Conservation (phyloP, 2,888 invertebrate genomes). For the Ectobius pallidus region DNA sequence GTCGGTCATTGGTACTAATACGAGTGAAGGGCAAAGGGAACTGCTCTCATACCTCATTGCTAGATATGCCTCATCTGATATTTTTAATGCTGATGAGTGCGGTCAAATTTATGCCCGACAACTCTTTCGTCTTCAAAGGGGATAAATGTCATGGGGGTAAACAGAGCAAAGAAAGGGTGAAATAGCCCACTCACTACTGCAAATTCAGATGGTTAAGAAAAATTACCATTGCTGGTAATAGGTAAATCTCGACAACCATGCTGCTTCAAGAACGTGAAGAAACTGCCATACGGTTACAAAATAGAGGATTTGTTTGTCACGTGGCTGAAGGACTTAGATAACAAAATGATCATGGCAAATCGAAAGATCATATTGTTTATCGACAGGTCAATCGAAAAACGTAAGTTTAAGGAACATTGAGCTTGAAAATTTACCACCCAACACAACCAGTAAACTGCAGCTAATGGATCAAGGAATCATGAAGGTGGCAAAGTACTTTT, state of each 20-base stretch:
- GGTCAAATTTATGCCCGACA: not conserved
- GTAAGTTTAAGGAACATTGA: not conserved
- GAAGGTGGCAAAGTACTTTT: slow-evolving; percentile 4
- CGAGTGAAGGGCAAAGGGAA: too few species aligned
- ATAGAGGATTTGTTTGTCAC: not conserved
- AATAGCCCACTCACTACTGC: too few species aligned
- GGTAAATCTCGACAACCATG: slow-evolving; percentile 13
- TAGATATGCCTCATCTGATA: too few species aligned
- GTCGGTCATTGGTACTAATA: not conserved
- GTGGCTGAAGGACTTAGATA: too few species aligned
- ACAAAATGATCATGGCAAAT: not conserved
- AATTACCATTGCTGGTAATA: not conserved
- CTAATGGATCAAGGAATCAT: slow-evolving; percentile 4
- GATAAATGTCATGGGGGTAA: slow-evolving; percentile 1
- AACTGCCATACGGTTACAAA: not conserved
- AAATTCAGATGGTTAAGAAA: not conserved
- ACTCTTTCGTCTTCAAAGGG: not conserved
- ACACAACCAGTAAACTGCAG: not conserved
- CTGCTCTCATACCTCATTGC: not conserved
- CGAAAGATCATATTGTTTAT: too few species aligned
- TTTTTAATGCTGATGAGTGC: too few species aligned
- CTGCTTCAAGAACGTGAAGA: slow-evolving; percentile 8
- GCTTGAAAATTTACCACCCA: not conserved
- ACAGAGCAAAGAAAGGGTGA: not conserved
- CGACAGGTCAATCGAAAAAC: not conserved